Base-by-base conservation (phyloP, 2,888 invertebrate genomes). In the Leptura quadrifasciata region DNA sequence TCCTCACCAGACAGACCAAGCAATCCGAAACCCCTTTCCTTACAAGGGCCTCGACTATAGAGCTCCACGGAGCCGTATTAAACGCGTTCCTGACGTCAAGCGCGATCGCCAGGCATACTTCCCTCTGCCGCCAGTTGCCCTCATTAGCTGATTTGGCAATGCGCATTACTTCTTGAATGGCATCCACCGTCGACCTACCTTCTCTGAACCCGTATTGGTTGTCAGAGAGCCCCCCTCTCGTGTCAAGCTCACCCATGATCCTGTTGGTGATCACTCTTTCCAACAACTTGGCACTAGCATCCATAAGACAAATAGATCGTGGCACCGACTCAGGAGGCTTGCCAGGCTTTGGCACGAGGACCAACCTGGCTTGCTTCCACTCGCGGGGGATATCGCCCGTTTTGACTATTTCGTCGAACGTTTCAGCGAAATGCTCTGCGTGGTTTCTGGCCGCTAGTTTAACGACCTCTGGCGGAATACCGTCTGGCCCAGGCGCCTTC, bases 21-120 rank as follows among this genome's bases (percentile, higher is more conserved):
- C 65, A 74, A 10, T 15, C 18, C 24, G 68, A 57, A 0, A 75
- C 54, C 10, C 52, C 68, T n/a, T 17, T 35, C 8, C 24, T 18
- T 12, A 47, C 60, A 12, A 80, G 60, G 4, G 54, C 64, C 8
- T 67, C 58, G n/a, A n/a, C n/a, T n/a, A n/a, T n/a, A n/a, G n/a
- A n/a, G n/a, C n/a, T n/a, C n/a, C n/a, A n/a, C n/a, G n/a, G n/a
- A n/a, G n/a, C n/a, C n/a, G n/a, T n/a, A n/a, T n/a, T n/a, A n/a
- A n/a, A n/a, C n/a, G n/a, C 70, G 20, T 75, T 70, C 20, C 55
- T 18, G 4, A 75, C 21, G 17, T 75, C 75, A n/a, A 74, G 35
- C 17, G 71, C 57, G 5, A 57, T 10, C 18, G 18, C 57, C 17
- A 57, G 47, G 27, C 72, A 72, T 6, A 72, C n/a, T 18, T 72